Percentiles rank a stretch among this genome's conserved stretches.
Conservation (phyloP, 2,797 vertebrate species). For the Florisuga fusca region DNA sequence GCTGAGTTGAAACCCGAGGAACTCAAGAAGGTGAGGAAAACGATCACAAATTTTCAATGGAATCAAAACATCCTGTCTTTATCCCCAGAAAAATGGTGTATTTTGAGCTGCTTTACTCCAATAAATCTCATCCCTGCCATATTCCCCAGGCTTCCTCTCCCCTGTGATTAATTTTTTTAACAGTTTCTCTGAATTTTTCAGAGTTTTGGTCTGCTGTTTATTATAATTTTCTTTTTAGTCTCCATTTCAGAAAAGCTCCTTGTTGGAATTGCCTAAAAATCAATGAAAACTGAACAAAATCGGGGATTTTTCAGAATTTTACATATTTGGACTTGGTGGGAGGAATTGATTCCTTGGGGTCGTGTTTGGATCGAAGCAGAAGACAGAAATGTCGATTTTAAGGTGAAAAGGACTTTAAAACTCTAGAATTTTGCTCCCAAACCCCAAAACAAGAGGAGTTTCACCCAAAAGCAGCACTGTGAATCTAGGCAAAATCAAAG, state of each 20-base stretch:
- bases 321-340: rapidly evolving
- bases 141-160: rapidly evolving
- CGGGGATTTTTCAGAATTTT: not conserved
- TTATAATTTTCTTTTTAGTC: not conserved
- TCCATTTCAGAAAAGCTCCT: not conserved
- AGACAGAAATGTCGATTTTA: not conserved
- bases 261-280: not conserved
- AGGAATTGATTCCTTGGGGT: rapidly evolving
- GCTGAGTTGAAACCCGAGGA: not conserved
- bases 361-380: not conserved
- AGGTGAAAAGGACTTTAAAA: not conserved
- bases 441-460: rapidly evolving
- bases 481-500: not conserved
- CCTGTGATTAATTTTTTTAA: not conserved
- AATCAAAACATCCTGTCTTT: not conserved
- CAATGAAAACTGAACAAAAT: not conserved
- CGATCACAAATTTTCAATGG: not conserved
- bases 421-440: not conserved
- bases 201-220: not conserved
- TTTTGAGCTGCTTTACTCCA: not conserved
- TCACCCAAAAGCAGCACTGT: not conserved
- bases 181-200: not conserved
- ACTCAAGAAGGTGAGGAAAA: not conserved
- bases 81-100: not conserved
- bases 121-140: not conserved